Base-by-base conservation (phyloP, 2,888 invertebrate species). In the Phlogophora meticulosa region DNA sequence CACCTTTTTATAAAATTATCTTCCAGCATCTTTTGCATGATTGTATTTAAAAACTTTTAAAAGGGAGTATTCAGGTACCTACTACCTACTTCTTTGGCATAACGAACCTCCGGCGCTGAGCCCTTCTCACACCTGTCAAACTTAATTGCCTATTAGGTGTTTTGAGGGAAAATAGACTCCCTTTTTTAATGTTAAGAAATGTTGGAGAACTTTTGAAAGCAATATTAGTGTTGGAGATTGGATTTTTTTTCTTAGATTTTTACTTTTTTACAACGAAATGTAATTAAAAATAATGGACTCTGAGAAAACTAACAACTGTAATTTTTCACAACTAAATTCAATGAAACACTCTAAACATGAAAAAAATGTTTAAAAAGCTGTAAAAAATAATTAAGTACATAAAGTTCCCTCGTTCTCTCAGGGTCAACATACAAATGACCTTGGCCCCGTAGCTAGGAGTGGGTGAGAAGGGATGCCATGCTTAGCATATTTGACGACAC, bases 101-200 rank as follows among this genome's bases (percentile, higher is more conserved):
- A 48, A 48, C 17, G 20, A 32, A 52, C 15, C 56, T 43, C 10
- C n/a, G 32, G 13, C 28, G 45, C 28, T 40, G 59, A 48, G 53
- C 61, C 68, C 71, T 76, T 63, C 69, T 72, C 76, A 60, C 78
- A 79, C 78, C 77, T 79, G 82, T 81, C 85, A 78, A 65, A 72
- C 64, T 73, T 84, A 87, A 85, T 85, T 86, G 82, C 46, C 40
- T 49, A 55, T 64, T 53, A 68, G 48, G 46, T 52, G 74, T 67
- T 64, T 63, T 72, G 42, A 64, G 38, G 53, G n/a, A 38, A 78
- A 82, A 75, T 73, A 73, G 57, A 13, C 7, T 28, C 20, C 51
- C 20, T 70, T n/a, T n/a, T n/a, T n/a, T n/a, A n/a, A 60, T 74
- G 72, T 76, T 77, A 67, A 40, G 46, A 52, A 64, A 60, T 63